Conservation (phyloP, 2,113 vertebrate species). For the Myiozetetes cayanensis region DNA sequence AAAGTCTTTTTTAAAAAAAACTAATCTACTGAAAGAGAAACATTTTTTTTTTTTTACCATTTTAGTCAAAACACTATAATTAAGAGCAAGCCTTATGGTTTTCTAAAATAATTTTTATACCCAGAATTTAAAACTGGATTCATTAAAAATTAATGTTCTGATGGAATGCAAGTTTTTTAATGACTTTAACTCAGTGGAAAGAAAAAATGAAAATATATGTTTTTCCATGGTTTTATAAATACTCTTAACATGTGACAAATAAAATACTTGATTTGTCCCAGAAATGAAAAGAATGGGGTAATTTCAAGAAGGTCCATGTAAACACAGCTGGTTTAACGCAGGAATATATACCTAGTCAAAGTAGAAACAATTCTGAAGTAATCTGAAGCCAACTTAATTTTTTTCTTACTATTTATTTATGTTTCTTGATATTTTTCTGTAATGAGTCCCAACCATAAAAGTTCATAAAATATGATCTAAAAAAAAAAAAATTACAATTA, state of each 20-base stretch:
- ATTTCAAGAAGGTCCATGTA: neutral
- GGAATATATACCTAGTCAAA: neutral
- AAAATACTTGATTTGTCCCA: neutral
- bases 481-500: neutral
- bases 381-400: neutral
- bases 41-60: neutral
- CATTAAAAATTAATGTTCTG: neutral
- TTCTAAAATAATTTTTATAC: neutral
- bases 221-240: neutral
- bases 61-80: neutral
- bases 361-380: neutral
- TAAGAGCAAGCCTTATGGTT: neutral
- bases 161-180: neutral
- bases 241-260: neutral
- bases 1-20: neutral
- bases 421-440: neutral
- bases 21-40: neutral
- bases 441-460: neutral
- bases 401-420: neutral
- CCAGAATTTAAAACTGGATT: neutral
- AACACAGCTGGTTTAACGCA: neutral
- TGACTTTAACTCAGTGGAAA: neutral
- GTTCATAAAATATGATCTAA: neutral
- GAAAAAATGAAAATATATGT: neutral
- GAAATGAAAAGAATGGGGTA: neutral